phyloP scores from a whole-genome alignment of 2,888 invertebrate species.

The Julus scandinavius region DNA sequence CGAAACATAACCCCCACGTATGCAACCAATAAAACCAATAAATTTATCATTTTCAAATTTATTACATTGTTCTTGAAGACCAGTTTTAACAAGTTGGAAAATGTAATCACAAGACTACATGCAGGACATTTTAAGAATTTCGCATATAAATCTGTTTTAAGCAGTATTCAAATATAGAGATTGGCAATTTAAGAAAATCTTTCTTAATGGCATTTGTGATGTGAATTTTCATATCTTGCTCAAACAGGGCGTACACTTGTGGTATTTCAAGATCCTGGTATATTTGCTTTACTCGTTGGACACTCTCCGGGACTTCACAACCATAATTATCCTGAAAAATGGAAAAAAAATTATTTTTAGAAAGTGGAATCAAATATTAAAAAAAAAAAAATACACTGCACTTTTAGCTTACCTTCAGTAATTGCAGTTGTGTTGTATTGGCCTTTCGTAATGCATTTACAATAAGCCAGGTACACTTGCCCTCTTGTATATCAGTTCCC shows the following conservation, averaged over 20 bases:
- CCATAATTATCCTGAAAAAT: conserved; percentile 77
- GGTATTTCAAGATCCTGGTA: conserved; percentile 82
- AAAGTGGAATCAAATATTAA: neutral
- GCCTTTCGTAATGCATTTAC: conserved; percentile 87
- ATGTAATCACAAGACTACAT: no score
- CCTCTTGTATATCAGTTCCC: conserved; percentile 92
- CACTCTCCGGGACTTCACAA: conserved; percentile 73
- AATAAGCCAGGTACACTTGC: conserved; percentile 95
- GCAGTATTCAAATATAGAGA: conserved; percentile 20
- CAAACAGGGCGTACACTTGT: conserved; percentile 80
- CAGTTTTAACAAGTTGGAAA: no score
- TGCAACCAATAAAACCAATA: no score
- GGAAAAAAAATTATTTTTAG: conserved; percentile 52
- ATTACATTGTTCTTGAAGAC: no score
- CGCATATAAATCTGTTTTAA: conserved; percentile 43
- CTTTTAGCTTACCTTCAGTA: conserved; percentile 71
- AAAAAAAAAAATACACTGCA: neutral
- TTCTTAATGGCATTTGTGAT: conserved; percentile 65
- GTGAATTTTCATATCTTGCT: conserved; percentile 84
- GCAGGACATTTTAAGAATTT: neutral
- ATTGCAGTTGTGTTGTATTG: conserved; percentile 75
- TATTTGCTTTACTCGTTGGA: conserved; percentile 77
- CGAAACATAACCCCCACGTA: no score
- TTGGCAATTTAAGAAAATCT: neutral
- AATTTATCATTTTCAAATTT: no score